Base-by-base conservation (phyloP, 2,888 invertebrate species). In the Hydroisotoma schaefferi region DNA sequence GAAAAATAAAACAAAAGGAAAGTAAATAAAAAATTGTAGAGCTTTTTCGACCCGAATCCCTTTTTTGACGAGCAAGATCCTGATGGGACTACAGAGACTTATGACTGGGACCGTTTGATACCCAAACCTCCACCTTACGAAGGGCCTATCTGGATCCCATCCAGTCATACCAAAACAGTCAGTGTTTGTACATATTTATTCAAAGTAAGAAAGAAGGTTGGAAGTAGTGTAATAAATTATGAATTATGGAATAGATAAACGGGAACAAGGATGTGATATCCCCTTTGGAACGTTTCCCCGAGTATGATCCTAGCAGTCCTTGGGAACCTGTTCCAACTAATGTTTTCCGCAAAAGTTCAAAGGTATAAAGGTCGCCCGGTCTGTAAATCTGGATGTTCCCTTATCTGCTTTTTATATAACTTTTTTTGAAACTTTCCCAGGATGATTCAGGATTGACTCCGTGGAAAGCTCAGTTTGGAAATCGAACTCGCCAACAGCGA, bases 1-100 rank as follows among this genome's bases (percentile, higher is more conserved):
- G 1, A 29, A 37, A 29, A 20, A 5, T 4, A 57, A 20, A 28
- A 43, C 43, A 27, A 53, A n/a, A n/a, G n/a, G n/a, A n/a, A n/a
- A n/a, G n/a, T n/a, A n/a, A 22, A 29, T 48, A n/a, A 55, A 12
- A 25, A 27, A 2, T 75, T 77, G 2, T 66, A 74, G 65, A 72
- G 74, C 2, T 80, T 75, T 61, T 80, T 80, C 65, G 76, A 77
- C 56, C 66, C 63, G 23, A 77, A 80, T 72, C 80, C 80, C 0
- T 79, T 71, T 63, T 65, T 56, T 12, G 71, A 71, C 49, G 63
- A 65, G n/a, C 40, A 49, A 15, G 71, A 71, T 48, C 68, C 67
- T 4, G 68, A 69, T 18, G 69, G 69, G 1, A 44, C 62, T 15
- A 62, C 27, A 5, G 57, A 62, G 25, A 68, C 68, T 2, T 71